Base-by-base conservation (phyloP, 37 sponge, comb jelly and placozoan genomes). In the Theonella swinhoei region DNA sequence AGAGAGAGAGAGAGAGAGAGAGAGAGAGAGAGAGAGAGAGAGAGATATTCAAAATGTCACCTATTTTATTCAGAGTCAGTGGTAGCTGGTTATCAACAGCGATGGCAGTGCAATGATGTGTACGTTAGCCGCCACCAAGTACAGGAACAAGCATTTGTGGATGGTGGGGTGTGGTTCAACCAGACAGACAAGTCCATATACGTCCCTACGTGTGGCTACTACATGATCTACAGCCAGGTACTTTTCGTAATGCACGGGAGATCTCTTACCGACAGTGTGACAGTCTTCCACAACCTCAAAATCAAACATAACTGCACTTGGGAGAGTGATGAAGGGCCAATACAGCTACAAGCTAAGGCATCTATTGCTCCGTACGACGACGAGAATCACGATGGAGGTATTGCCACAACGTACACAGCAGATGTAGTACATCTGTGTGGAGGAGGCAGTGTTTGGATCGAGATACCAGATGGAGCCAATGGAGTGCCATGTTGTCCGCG, bases 161-260 rank as follows among this genome's bases (percentile, higher is more conserved):
- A 87, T 80, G 87, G 87, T 1, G 87, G 87, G 22, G 79, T 87
- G 81, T 62, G 47, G 11, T 87, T 87, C 68, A 67, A 75, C 54
- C 74, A 80, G 37, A 74, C 54, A 24, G 81, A 87, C 36, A 80
- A 87, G 36, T 66, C 74, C 28, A 80, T 87, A 37, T 31, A 68
- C 20, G 87, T 87, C 3, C 87, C 87, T 3, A 39, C 35, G 3
- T 80, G 87, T 66, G 87, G 87, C 5, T 87, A 87, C 80, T 87
- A 87, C 68, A 33, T 72, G 39, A 38, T 87, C 20, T 85, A 31
- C 42, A 77, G 78, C 31, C 86, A 85, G 63, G 63, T 85, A 19
- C 70, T 61, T 34, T 80, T 80, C 39, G 23, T 23, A 22, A 71
- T 81, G 1, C 28, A 78, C 36, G 42, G 24, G 4, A 22, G 5